Base-by-base conservation (phyloP, 2,113 vertebrate genomes). In the Thryonomys swinderianus region DNA sequence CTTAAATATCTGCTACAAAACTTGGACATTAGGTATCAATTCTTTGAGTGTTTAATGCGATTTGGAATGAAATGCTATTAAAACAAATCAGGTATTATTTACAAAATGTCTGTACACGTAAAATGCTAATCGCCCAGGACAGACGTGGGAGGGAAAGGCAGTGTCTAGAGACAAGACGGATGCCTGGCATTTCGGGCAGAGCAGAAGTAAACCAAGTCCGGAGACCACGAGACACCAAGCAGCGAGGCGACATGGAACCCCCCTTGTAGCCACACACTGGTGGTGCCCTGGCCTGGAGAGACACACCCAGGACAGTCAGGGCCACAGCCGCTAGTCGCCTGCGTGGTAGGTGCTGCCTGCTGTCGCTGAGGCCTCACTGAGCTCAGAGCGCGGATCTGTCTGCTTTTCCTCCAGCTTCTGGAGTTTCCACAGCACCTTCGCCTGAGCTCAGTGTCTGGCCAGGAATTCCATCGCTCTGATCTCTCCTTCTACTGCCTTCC, bases 361-460 rank as follows among this genome's bases (percentile, higher is more conserved):
- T 9, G 23, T 34, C 1, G 25, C 34, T 25, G 71, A 32, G 17
- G 40, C 48, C 42, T 23, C 0, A 3, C 8, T 0, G 40, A 23
- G 4, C 25, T 20, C 21, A 27, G 5, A 3, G 40, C 5, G 10
- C 3, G 30, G 42, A 48, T 17, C 7, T 25, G 2, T 40, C 73
- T 64, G 40, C 25, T 9, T 21, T 25, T 64, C 67, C 42, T 32
- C 8, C 42, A 84, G 11, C 17, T 80, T 67, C 10, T 32, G 37
- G 23, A 40, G 2, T 12, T 5, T 32, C 5, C 8, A 27, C 2
- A 8, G 3, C 37, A 4, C 3, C 30, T 6, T 14, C 37, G 23
- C 20, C 18, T 30, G 1, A 37, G 21, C 7, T 0, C 2, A 2
- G 0, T 59, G 59, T 69, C 17, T 32, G 6, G 5, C 9, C 21